Base-by-base conservation (phyloP, 1,140 invertebrate species). In the Cyclargus thomasi region DNA sequence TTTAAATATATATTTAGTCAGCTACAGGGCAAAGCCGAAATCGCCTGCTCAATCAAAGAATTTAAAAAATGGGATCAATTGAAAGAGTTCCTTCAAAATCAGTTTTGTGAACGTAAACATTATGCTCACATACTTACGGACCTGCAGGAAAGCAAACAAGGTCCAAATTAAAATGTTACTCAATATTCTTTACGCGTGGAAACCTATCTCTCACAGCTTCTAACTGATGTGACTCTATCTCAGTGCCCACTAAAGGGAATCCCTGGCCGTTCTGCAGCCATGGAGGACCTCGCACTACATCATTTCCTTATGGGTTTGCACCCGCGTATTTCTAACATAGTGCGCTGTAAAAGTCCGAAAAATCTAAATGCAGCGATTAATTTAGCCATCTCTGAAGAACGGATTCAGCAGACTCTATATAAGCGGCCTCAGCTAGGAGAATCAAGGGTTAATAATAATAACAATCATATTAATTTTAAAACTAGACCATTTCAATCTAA, bases 251-350 rank as follows among this genome's bases (percentile, higher is more conserved):
- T 20, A 21, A 57, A 17, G 2, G 64, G 69, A 57, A 8, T 69
- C 17, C 10, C 53, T 14, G 70, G 70, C 0, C 22, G 74, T 1
- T 62, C 62, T 23, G 70, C 74, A 0, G 71, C 76, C 1, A 77
- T 72, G 69, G 70, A 75, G 22, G 74, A 77, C 4, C 57, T 75
- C n/a, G 74, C 72, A 7, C 64, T 77, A 0, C 72, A 76, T 59
- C 55, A 65, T 39, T 73, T 72, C 16, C 2, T 68, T 14, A 71
- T 78, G 53, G 74, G 76, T 10, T 29, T 74, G 10, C 53, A 69
- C 6, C 71, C 73, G n/a, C 10, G 69, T 16, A 55, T 79, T 53
- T 73, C 72, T 0, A 79, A 70, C 14, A 70, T 76, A 11, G 67
- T 78, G 10, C 64, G 71, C 20, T 73, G 70, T 35, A 70, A 23